Evolutionary conservation across 2,113 vertebrate species (phyloP), one percentile per base, ranked within the genome.

Genomic region (Rhabdornis inornatus): DNA sequence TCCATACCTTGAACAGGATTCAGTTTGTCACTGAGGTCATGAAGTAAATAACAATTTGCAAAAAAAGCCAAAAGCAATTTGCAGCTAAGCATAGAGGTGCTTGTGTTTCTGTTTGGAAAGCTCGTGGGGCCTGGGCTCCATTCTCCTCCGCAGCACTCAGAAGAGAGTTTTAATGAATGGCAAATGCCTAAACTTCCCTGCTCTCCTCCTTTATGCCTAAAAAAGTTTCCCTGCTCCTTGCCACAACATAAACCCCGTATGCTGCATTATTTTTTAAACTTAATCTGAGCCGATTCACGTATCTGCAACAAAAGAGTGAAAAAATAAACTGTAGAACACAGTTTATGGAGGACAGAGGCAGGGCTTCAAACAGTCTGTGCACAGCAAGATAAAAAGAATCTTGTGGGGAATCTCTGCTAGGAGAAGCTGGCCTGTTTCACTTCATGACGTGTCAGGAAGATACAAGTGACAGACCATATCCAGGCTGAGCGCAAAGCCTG

Each of bases 401-500:
- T 55, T 10, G 40, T 14, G 65, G 82, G 90, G 83, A 60, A 79
- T 37, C 60, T 74, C 71, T 83, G 86, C 86, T 66, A 25, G 70
- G 66, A 85, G 82, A 92, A 87, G 52, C 91, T 81, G 89, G 50
- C 61, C 79, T 70, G 1, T 89, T 83, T 90, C 78, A 28, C 76
- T 90, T 66, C 35, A 1, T 96, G 96, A 97, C 47, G 72, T 95
- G 96, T 97, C 95, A 92, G 70, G 84, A 75, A 80, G 90, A 94
- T 86, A 57, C 28, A 57, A 74, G 76, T 7, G 65, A 80, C 14
- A 88, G 83, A 63, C 57, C 44, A 4, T 30, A n/a, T 49, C 42
- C 49, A 81, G 70, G 91, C 71, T 31, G 47, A 85, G 17, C 66
- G 74, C 75, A 93, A 90, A 93, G 74, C 50, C 85, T 40, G 79